Percentiles rank a stretch among this genome's conserved stretches.
phyloP scores from a whole-genome alignment of 2,797 vertebrate species.

The Helarctos malayanus region DNA sequence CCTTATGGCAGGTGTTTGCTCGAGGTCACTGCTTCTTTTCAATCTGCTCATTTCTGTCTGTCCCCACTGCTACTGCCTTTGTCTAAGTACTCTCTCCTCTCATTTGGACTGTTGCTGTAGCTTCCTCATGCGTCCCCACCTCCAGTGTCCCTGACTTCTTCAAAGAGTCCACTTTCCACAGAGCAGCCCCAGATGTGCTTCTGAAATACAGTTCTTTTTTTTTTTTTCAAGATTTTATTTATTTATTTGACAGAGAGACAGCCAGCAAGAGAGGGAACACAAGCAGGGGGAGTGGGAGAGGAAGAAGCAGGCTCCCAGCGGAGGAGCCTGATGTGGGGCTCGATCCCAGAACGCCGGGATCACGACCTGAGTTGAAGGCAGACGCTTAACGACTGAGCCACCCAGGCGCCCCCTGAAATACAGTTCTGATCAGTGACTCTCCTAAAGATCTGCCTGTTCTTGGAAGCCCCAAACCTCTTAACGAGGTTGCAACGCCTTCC shows the following conservation, averaged over 20 bases:
- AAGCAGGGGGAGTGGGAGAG: no score
- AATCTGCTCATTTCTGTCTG: neutral
- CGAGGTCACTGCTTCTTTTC: neutral
- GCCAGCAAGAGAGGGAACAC: no score
- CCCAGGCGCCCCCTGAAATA: no score
- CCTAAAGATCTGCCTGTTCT: neutral
- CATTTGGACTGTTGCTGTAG: fast-evolving
- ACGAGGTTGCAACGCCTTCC: neutral
- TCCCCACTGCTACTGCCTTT: neutral
- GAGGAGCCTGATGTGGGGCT: no score
- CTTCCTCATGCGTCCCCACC: neutral
- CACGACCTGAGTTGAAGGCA: no score
- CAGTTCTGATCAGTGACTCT: neutral
- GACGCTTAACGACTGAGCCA: no score
- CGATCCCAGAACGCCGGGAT: no score
- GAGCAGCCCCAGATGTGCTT: neutral
- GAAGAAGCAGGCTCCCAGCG: no score
- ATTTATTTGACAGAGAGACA: no score
- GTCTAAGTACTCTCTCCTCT: neutral
- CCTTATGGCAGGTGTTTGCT: neutral
- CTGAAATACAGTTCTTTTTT: neutral
- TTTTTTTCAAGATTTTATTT: no score
- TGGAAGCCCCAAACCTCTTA: neutral
- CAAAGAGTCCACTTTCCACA: neutral
- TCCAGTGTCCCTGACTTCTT: neutral